Conservation (phyloP, 35 echinoderm and acorn worm genomes). For the Apostichopus parvimensis region DNA sequence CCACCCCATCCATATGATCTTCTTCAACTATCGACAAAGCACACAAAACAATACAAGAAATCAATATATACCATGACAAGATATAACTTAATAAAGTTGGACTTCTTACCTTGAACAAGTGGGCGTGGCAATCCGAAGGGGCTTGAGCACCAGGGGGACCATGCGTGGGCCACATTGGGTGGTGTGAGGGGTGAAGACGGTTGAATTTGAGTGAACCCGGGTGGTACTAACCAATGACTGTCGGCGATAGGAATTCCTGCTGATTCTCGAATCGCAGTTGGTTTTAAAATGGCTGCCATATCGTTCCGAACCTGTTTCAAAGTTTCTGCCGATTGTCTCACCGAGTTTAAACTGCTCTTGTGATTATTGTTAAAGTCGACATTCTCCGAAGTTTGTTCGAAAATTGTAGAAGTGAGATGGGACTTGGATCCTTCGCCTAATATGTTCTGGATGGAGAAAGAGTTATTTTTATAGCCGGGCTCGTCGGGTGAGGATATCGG, state of each 20-base stretch:
- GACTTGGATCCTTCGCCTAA: constrained; percentile 24
- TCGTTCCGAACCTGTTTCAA: constrained; percentile 22
- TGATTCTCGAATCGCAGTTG: constrained; percentile 23
- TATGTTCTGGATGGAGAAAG: constrained; percentile 42
- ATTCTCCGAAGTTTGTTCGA: background rate
- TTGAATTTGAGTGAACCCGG: constrained; percentile 16
- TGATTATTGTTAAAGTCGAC: constrained; percentile 17
- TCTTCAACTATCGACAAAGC: no score
- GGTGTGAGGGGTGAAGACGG: constrained; percentile 21
- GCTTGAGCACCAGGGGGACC: constrained; percentile 45
- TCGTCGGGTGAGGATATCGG: background rate
- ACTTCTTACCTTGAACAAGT: constrained; percentile 46
- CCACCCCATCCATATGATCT: no score
- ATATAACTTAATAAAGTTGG: no score
- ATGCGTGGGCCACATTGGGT: constrained; percentile 31
- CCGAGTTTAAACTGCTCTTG: background rate
- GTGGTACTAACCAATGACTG: constrained; percentile 24
- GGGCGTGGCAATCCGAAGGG: constrained; percentile 31
- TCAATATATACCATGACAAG: no score
- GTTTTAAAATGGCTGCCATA: constrained; percentile 16
- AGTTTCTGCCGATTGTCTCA: background rate
- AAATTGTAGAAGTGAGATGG: background rate
- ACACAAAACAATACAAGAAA: no score
- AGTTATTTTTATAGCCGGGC: constrained; percentile 24
- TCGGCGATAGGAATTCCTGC: background rate